Base-by-base conservation (phyloP, 2,113 vertebrate genomes). In the Enhydra lutris region DNA sequence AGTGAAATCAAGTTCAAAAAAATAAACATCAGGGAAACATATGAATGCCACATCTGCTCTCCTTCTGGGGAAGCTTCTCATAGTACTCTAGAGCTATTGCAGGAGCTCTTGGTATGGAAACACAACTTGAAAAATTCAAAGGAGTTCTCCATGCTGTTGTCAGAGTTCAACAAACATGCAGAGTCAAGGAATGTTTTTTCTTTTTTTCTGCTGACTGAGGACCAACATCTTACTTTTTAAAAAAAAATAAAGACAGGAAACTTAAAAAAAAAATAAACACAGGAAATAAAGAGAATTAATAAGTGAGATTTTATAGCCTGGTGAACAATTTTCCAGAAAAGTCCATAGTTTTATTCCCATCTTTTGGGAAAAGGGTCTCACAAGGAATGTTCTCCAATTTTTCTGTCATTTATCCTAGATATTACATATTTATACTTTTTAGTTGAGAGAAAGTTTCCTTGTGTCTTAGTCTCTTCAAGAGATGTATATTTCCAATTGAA, bases 201-300 rank as follows among this genome's bases (percentile, higher is more conserved):
- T 65, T 34, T 31, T 67, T 87, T 55, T 57, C 57, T 74, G 9
- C 42, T 96, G 96, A 88, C 91, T 67, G 65, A 82, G 17, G 45
- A 55, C 85, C 92, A 81, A 92, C 52, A 84, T 88, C 94, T 55
- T 55, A 18, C 17, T 18, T n/a, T n/a, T n/a, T 18, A 18, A 55
- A 55, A 57, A 57, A 57, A 57, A 21, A 21, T 90, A 94, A 92
- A 97, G 79, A 74, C 11, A 91, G 71, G 59, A 47, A 94, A 82
- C 50, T 93, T 92, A 92, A 92, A 97, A 96, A 57, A 96, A 95
- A 96, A 94, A 91, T 90, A 92, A 92, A 97, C 74, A 80, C 20
- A 94, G 71, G 59, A 55, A 94, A 78, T 93, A 94, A 92, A 91
- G 24, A 95, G 26, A 93, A 88, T 73, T 85, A 88, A 97, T 87